phyloP scores from a whole-genome alignment of 2,797 vertebrate species.

The Ciconia nigra region DNA sequence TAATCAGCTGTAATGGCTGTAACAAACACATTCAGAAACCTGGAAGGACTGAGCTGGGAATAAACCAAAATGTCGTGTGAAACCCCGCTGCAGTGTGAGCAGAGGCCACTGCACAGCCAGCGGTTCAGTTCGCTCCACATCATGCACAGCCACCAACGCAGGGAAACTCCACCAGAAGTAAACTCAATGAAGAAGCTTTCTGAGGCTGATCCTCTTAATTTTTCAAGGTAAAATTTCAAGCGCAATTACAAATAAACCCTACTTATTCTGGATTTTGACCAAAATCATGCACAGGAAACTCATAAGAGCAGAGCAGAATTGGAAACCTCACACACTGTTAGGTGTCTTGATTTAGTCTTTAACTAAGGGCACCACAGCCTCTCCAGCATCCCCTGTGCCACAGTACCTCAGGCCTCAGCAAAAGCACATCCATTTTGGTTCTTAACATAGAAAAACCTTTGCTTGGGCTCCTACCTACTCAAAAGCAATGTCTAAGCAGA shows the following conservation, averaged over 20 bases:
- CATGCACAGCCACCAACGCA: rapidly evolving
- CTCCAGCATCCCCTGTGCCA: rapidly evolving
- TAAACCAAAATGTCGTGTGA: rapidly evolving
- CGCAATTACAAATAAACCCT: not conserved
- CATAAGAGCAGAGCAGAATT: not conserved
- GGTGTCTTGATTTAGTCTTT: not conserved
- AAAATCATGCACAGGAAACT: not conserved
- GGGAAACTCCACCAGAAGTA: not conserved
- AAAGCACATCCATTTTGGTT: not conserved
- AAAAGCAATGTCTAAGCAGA: not conserved
- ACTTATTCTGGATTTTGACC: not conserved
- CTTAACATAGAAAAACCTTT: not conserved
- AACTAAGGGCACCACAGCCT: not conserved
- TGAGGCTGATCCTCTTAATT: not conserved
- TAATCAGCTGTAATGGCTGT: not conserved
- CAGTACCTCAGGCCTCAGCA: not conserved
- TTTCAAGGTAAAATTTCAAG: not conserved
- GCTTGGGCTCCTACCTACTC: not conserved
- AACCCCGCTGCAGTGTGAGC: not conserved
- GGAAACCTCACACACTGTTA: not conserved
- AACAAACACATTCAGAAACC: not conserved
- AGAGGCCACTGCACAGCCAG: not conserved
- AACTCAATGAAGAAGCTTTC: not conserved
- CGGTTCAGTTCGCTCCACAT: rapidly evolving
- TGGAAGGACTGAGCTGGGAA: not conserved